Percentiles rank a stretch among this genome's conserved stretches.
These are phyloP conservation scores for Drosophila acutilabella DNA, from an alignment of 2,888 invertebrate species.

Conservation along the genomic window DNA sequence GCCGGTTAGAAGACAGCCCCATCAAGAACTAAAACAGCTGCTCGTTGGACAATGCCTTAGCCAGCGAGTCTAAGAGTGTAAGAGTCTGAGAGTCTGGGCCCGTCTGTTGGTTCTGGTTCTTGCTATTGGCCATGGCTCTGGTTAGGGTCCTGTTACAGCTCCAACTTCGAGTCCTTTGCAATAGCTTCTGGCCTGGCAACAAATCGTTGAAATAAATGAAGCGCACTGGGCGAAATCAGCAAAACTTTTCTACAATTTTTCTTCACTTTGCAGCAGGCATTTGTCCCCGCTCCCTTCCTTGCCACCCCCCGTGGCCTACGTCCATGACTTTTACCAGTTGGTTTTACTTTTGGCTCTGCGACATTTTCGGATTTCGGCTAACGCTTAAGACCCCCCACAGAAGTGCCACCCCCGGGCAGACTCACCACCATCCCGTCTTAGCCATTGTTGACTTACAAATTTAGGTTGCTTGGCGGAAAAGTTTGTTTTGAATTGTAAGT, in stretches of 20 bases:
- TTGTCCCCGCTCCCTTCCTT: conserved; percentile 3
- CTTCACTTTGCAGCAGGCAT: conserved; percentile 74
- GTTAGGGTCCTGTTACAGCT: conserved; percentile 27
- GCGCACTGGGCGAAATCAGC: conserved; percentile 82
- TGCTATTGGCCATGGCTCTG: conserved; percentile 28
- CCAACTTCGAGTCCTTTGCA: conserved; percentile 11
- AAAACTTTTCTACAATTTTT: conserved; percentile 80
- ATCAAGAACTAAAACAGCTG: conserved; percentile 80
- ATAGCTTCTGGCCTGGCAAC: conserved; percentile 65
- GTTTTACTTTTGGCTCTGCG: conserved; percentile 72
- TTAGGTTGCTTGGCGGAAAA: conserved; percentile 77
- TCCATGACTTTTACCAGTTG: conserved; percentile 33
- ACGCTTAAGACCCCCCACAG: conserved; percentile 48
- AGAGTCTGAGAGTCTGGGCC: conserved; percentile 16
- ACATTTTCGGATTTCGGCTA: conserved; percentile 77
- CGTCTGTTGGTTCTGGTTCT: conserved; percentile 31
- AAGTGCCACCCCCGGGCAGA: conserved; percentile 5
- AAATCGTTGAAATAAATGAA: conserved; percentile 82
- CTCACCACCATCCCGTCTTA: conserved; percentile 11
- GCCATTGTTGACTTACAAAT: conserved; percentile 78
- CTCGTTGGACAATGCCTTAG: conserved; percentile 71
- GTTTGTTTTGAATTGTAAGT: conserved; percentile 80
- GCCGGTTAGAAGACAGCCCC: conserved; percentile 56
- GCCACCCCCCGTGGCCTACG: conserved; percentile 2
- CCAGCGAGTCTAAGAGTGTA: conserved; percentile 19